Base-by-base conservation (phyloP, 2,113 vertebrate species). In the Rhea pennata region DNA sequence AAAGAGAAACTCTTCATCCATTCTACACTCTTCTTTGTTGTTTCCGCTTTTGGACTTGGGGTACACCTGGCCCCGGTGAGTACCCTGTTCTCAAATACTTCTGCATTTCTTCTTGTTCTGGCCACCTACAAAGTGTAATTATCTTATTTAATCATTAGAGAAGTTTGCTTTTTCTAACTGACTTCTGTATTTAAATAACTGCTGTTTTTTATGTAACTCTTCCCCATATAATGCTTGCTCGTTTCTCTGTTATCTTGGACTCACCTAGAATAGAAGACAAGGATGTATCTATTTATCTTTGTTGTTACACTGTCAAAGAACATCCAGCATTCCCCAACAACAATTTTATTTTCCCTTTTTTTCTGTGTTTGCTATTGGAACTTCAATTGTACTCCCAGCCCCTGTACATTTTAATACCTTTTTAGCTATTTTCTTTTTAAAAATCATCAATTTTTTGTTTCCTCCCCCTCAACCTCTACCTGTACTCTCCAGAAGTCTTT, bases 341-440 rank as follows among this genome's bases (percentile, higher is more conserved):
- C 64, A 86, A 59, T 73, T 88, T 76, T 64, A 64, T 95, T 96
- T 94, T 87, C 20, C 10, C 15, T 42, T 85, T 79, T 85, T 79
- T 72, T 78, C 10, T 87, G 42, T 76, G 39, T 80, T 92, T 91
- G n/a, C 74, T 86, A 54, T 72, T 72, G 80, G 76, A 79, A 86
- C 67, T 87, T 94, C 73, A 46, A 46, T 90, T 85, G 48, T 85
- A 46, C 80, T 94, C 26, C 17, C 24, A 90, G 61, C 56, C 79
- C 13, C 56, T 79, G 83, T 42, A 76, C 61, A 36, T 90, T 91
- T 85, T 91, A 69, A 83, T 79, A 69, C 72, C 53, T 80, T 72
- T 91, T 86, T 79, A 94, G 76, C 69, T 83, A 76, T 80, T 88
- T 84, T 92, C 62, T 88, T 86, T 94, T 88, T 42, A 51, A 86